Conservation (phyloP, 2,797 vertebrate species). For the Kryptopterus vitreolus region DNA sequence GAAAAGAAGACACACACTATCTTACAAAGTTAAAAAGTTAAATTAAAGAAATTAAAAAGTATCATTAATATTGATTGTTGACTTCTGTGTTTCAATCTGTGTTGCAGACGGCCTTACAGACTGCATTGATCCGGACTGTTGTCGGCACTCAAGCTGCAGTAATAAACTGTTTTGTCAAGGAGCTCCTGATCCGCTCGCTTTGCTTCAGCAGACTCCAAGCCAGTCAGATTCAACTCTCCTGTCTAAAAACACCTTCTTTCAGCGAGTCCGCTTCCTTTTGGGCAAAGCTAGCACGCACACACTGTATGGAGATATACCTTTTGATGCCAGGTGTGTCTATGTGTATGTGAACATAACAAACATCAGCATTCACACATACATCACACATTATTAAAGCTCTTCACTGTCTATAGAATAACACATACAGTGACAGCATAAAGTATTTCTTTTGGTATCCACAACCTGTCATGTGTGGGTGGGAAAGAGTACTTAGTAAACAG, state of each 20-base stretch:
- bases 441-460: background rate
- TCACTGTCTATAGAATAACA: background rate
- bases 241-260: conserved; percentile 78
- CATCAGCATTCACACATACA: background rate
- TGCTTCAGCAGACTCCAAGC: conserved; percentile 66
- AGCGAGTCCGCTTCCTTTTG: conserved; percentile 83
- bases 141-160: conserved; percentile 81
- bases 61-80: background rate
- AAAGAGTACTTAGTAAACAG: too few species aligned
- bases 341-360: background rate
- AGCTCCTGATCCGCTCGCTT: conserved; percentile 84
- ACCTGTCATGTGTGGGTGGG: background rate
- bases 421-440: background rate
- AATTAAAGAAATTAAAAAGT: background rate
- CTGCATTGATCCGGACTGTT: conserved; percentile 87
- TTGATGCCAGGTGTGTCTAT: conserved; percentile 79
- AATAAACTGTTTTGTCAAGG: conserved; percentile 82
- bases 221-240: conserved; percentile 71
- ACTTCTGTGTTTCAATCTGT: conserved; percentile 30
- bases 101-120: conserved; percentile 83
- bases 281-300: conserved; percentile 85
- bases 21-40: too few species aligned
- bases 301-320: conserved; percentile 78
- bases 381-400: background rate
- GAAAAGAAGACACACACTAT: too few species aligned